phyloP scores from a whole-genome alignment of 2,888 invertebrate genomes.

The Drosophila dives region DNA sequence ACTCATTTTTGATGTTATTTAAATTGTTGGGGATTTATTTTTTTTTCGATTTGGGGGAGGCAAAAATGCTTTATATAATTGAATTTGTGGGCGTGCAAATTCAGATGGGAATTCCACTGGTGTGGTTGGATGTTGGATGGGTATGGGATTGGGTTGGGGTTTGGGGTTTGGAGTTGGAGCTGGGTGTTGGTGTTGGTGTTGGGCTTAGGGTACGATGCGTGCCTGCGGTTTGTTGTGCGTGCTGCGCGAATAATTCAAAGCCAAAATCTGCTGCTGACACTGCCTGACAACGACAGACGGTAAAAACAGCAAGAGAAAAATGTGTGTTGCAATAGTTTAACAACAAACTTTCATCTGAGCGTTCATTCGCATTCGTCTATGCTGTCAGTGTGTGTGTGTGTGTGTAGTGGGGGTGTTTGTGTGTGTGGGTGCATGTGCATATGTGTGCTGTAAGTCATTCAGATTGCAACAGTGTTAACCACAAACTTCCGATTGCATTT shows the following conservation, averaged over 20 bases:
- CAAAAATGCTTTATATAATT: slow-evolving; percentile 40
- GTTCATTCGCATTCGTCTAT: background rate
- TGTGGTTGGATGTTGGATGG: background rate
- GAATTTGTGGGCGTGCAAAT: slow-evolving; percentile 29
- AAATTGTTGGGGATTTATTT: background rate
- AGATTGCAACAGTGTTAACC: slow-evolving; percentile 66
- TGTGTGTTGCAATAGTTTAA: slow-evolving; percentile 58
- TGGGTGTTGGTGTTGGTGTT: background rate
- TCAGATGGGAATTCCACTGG: background rate
- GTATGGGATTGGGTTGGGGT: background rate
- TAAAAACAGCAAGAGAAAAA: slow-evolving; percentile 39
- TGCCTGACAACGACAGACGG: slow-evolving; percentile 38
- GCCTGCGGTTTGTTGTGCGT: slow-evolving; percentile 60
- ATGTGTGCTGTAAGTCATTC: slow-evolving; percentile 59
- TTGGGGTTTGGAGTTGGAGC: background rate
- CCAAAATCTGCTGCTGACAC: slow-evolving; percentile 64
- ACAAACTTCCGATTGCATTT: slow-evolving; percentile 67
- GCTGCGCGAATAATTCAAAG: slow-evolving; percentile 66
- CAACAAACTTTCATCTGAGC: slow-evolving; percentile 55
- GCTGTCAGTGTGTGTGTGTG: background rate
- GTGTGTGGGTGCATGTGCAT: slow-evolving; percentile 13
- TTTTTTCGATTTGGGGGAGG: background rate
- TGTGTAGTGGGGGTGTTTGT: background rate
- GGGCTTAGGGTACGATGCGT: slow-evolving; percentile 39
- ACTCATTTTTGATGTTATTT: slow-evolving; percentile 23